Evolutionary conservation across 2,113 vertebrate species (phyloP).

Genomic region (Hippoglossus stenolepis): DNA sequence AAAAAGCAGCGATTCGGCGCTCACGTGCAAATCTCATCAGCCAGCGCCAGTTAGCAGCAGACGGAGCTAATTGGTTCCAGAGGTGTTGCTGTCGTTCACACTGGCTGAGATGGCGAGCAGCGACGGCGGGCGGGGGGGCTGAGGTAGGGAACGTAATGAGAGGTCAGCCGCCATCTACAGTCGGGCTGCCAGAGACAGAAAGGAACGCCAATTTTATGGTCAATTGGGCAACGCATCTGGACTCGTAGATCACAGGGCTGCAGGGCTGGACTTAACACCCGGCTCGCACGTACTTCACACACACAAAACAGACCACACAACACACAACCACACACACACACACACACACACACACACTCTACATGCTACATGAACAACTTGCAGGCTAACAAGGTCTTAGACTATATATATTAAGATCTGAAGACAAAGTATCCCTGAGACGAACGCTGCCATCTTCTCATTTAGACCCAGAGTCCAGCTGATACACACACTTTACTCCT

Average conservation of each 20-base stretch:
- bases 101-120: slow-evolving; percentile 78
- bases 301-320: slow-evolving; percentile 61
- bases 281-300: slow-evolving; percentile 75
- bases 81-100: slow-evolving; percentile 83
- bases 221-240: slow-evolving; percentile 97
- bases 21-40: slow-evolving; percentile 97
- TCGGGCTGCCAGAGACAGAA: slow-evolving; percentile 85
- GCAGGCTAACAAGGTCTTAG: neutral
- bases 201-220: slow-evolving; percentile 96
- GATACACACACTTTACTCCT: too few species aligned
- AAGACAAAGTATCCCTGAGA: too few species aligned
- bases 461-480: too few species aligned
- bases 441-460: too few species aligned
- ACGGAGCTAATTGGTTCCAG: slow-evolving; percentile 98
- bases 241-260: slow-evolving; percentile 87
- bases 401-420: too few species aligned
- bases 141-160: slow-evolving; percentile 81
- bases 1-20: slow-evolving; percentile 82
- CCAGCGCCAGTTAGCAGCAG: slow-evolving; percentile 84
- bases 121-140: slow-evolving; percentile 54
- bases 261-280: slow-evolving; percentile 83
- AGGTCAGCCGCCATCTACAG: slow-evolving; percentile 86
- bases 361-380: neutral
- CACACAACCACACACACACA: slow-evolving; percentile 23
- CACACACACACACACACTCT: neutral